phyloP scores from a whole-genome alignment of 2,113 vertebrate genomes.

The Sapajus apella region DNA sequence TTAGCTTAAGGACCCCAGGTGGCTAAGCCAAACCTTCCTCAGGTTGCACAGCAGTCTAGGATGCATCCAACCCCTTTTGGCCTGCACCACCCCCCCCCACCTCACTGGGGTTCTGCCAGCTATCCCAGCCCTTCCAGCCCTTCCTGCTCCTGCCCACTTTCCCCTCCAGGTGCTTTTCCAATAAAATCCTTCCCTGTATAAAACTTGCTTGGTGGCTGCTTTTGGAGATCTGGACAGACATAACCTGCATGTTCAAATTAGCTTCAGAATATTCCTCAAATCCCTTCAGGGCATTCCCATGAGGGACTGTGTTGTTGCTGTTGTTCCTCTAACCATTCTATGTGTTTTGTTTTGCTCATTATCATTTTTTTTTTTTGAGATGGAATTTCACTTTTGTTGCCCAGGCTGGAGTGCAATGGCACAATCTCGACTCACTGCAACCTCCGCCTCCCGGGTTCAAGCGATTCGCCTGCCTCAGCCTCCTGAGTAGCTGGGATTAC shows the following conservation, averaged over 20 bases:
- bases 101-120: neutral
- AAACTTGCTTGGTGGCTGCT: neutral
- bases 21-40: neutral
- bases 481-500: no score
- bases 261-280: neutral
- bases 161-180: neutral
- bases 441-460: no score
- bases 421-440: no score
- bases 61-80: fast-evolving
- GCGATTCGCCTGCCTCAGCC: no score
- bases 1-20: neutral
- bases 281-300: neutral
- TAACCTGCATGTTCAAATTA: neutral
- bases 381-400: no score
- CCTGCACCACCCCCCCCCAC: no score
- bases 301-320: neutral
- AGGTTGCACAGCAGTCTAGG: neutral
- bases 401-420: no score
- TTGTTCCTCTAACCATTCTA: neutral
- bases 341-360: neutral
- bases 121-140: neutral
- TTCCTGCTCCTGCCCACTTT: neutral
- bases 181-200: neutral
- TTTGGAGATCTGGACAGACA: neutral
- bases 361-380: neutral